Base-by-base conservation (phyloP, 1,140 invertebrate species). In the Vanessa atalanta region DNA sequence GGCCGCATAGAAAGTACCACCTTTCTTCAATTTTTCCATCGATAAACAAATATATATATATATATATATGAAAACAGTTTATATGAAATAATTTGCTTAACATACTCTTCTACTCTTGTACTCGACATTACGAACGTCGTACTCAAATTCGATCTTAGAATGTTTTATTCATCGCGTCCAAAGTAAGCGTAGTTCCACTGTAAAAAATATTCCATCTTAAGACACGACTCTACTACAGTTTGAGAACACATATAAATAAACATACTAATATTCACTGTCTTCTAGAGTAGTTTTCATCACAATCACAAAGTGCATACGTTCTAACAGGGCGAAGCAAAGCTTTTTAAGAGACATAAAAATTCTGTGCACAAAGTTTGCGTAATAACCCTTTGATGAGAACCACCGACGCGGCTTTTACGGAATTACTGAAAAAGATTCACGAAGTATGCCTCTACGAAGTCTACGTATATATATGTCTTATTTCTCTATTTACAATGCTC, bases 321-420 rank as follows among this genome's bases (percentile, higher is more conserved):
- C 43, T 69, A 51, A 31, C 67, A 69, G 68, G 68, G 68, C 47
- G 47, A 70, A 47, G 68, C 57, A 70, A 70, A 70, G 68, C 68
- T 70, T 50, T 70, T 70, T 63, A 63, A 63, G 47, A 70, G 68
- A 70, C 68, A 70, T 69, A 31, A 70, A 50, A 63, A 31, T 70
- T 70, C 68, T 63, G 47, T 70, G 68, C 57, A 70, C 68, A 70
- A 70, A 70, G 68, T 70, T 63, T 70, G 68, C 57, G 57, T 70
- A 61, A 70, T 70, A 70, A 57, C 68, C 57, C 57, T 70, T 70
- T 61, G 57, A 61, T 31, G 68, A 63, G 43, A 57, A 70, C 53
- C 68, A 70, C 43, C 68, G 68, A 70, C 68, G 57, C 67, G 53
- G 67, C 68, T 63, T 70, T 70, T 70, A 70, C 68, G 68, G 57